These are phyloP conservation scores for Schizopygopsis pylzovi DNA, from an alignment of 2,797 vertebrate species.

Conservation along the genomic window DNA sequence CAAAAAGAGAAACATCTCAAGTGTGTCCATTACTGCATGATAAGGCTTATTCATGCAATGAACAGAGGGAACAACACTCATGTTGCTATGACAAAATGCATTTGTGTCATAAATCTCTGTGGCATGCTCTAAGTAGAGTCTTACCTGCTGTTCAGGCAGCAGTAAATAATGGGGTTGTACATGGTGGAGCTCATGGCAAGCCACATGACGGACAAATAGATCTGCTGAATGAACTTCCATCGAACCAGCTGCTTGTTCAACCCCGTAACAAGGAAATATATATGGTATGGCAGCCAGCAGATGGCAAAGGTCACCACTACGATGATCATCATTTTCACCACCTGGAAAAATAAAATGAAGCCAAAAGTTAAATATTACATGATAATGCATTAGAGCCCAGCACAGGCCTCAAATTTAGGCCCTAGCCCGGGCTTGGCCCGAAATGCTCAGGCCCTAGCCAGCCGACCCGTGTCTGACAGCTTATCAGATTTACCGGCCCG, in stretches of 20 bases:
- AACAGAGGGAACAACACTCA: neutral
- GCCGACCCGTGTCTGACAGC: no score
- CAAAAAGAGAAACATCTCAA: conserved; percentile 1
- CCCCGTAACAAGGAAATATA: conserved; percentile 92
- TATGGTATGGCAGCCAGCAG: conserved; percentile 96
- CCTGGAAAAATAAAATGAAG: conserved; percentile 75
- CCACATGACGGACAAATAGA: conserved; percentile 95
- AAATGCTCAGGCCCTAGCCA: no score
- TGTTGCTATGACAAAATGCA: conserved; percentile 36
- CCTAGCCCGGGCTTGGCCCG: no score
- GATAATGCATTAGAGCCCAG: no score
- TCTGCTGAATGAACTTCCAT: conserved; percentile 96
- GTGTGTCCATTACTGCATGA: neutral
- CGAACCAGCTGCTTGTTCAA: conserved; percentile 83
- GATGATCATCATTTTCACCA: conserved; percentile 99
- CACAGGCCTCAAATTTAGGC: no score
- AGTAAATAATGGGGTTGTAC: conserved; percentile 99
- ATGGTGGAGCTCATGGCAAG: conserved; percentile 98
- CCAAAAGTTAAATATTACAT: neutral
- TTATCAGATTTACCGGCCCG: no score
- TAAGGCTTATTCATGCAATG: conserved; percentile 10
- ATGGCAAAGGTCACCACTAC: conserved; percentile 95
- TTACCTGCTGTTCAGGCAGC: conserved; percentile 97
- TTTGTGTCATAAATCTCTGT: conserved; percentile 6
- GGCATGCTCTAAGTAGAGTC: neutral